Evolutionary conservation across 2,113 vertebrate species (phyloP), one percentile per base, ranked within the genome.

Genomic region (Nycticebus coucang): DNA sequence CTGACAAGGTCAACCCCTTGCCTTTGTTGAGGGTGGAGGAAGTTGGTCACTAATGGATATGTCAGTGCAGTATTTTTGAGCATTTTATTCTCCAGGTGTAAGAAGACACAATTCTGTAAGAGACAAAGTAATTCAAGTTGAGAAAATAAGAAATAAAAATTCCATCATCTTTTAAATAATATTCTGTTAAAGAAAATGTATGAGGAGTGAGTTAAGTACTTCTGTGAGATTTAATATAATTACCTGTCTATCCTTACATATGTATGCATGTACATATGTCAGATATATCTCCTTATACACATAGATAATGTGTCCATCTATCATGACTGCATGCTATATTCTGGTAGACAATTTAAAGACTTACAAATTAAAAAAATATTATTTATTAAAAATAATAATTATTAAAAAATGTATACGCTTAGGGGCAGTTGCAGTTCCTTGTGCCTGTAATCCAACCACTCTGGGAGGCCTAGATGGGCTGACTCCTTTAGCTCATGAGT

Each of bases 191-290:
- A 89, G 50, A 59, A 93, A 94, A 79, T 41, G 41, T 41, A 41
- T 41, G 41, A 41, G 5, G 41, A 41, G 41, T 41, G 41, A 41
- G 41, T 41, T 41, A 41, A 41, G 41, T 41, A 41, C 41, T 66
- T 69, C 50, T 93, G 26, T 71, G 79, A 89, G 79, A 87, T 94
- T 95, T 93, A 91, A n/a, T 75, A 45, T 69, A 81, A 37, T 90
- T 95, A 37, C 21, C n/a, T 45, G 9, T 50, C 45, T 50, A 50
- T 50, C 45, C 41, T 41, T 41, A 41, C 9, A 9, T 50, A 8
- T 9, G 22, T 77, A 30, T 86, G 30, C 13, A 57, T 66, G 1
- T 60, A 5, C 64, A 13, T 78, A 64, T 78, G 45, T 86, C 71
- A 95, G 45, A 45, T 86, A 50, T 66, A 88, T 91, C 45, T 96